These are phyloP conservation scores for Oreamnos americanus DNA, from an alignment of 2,113 vertebrate genomes.

Conservation along the genomic window DNA sequence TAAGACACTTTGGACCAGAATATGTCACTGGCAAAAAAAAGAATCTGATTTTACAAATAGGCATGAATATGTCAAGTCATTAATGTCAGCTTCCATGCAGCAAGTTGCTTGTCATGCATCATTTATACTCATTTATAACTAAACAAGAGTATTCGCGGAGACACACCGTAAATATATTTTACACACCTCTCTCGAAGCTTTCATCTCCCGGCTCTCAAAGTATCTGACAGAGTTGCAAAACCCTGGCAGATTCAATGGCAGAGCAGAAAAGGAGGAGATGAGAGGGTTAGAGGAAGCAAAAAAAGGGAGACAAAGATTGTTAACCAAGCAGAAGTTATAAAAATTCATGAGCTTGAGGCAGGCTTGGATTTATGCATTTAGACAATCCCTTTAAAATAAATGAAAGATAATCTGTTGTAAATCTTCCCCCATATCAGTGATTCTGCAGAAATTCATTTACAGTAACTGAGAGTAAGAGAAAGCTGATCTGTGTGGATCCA, in stretches of 20 bases:
- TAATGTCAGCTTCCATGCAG: conserved; percentile 77
- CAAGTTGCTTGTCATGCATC: conserved; percentile 82
- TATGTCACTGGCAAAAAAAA: conserved; percentile 63
- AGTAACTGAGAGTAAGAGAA: conserved; percentile 50
- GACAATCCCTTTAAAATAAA: conserved; percentile 64
- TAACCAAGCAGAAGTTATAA: conserved; percentile 11
- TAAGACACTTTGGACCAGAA: conserved; percentile 50
- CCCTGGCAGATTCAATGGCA: background rate
- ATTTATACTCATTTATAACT: conserved; percentile 78
- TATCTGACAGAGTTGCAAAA: background rate
- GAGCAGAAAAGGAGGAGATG: background rate
- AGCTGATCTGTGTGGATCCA: background rate
- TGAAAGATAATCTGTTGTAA: conserved; percentile 65
- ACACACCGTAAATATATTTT: conserved; percentile 70
- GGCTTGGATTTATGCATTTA: conserved; percentile 59
- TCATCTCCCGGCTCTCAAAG: conserved; percentile 20
- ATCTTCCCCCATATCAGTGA: conserved; percentile 29
- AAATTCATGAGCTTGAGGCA: conserved; percentile 46
- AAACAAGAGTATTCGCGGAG: conserved; percentile 65
- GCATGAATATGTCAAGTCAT: conserved; percentile 73
- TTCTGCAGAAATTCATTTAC: conserved; percentile 45
- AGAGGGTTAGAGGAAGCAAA: background rate
- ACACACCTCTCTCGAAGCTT: background rate
- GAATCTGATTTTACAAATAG: conserved; percentile 55
- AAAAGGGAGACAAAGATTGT: background rate